These are phyloP conservation scores for Cygnus atratus DNA, from an alignment of 2,113 vertebrate genomes.

Conservation along the genomic window DNA sequence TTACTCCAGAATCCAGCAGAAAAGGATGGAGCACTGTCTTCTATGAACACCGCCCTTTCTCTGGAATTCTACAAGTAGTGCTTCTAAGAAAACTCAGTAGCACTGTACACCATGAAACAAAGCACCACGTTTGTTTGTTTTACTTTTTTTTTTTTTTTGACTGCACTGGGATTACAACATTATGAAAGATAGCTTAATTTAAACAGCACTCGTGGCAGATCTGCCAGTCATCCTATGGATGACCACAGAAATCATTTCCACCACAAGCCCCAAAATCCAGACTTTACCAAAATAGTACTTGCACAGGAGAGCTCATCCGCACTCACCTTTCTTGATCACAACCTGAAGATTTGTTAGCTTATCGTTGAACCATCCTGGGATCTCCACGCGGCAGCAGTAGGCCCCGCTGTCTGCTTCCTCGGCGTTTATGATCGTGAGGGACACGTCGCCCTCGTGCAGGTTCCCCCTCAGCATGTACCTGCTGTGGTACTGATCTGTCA, in stretches of 20 bases:
- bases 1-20: not conserved
- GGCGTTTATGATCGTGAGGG: slow-evolving; percentile 75
- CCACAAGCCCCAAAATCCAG: not conserved
- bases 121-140: not conserved
- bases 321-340: slow-evolving; percentile 67
- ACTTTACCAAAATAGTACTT: not conserved
- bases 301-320: not conserved
- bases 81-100: not conserved
- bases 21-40: not conserved
- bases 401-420: slow-evolving; percentile 67
- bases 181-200: not conserved
- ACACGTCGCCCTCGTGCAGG: slow-evolving; percentile 62
- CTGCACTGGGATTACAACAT: not conserved
- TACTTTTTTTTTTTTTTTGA: not conserved
- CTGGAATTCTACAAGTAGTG: not conserved
- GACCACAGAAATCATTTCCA: not conserved
- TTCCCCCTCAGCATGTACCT: slow-evolving; percentile 72
- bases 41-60: not conserved
- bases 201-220: not conserved
- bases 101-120: not conserved
- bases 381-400: slow-evolving; percentile 84
- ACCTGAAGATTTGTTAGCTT: not conserved
- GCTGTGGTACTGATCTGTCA: not conserved
- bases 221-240: not conserved
- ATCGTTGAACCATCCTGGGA: slow-evolving; percentile 81